A percentile compares a stretch with the other conserved stretches of the same genome.
These are phyloP conservation scores for Acutogordius australiensis DNA, from an alignment of 2,888 invertebrate species.

Conservation along the genomic window DNA sequence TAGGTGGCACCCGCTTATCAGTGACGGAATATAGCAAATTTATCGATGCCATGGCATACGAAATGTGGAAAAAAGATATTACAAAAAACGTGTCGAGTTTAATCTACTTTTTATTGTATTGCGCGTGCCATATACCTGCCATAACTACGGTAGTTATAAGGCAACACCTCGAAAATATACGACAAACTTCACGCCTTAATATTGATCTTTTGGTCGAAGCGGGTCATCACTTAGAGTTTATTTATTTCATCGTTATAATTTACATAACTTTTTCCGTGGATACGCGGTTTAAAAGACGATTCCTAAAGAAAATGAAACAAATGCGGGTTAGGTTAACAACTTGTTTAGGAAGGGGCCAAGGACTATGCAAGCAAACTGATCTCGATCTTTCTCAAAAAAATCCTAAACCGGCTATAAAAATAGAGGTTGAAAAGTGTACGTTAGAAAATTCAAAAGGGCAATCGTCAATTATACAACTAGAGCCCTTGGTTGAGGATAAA, in stretches of 20 bases:
- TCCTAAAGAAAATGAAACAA: too few species aligned
- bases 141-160: neutral
- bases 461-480: too few species aligned
- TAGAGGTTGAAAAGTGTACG: too few species aligned
- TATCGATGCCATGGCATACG: neutral
- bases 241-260: neutral
- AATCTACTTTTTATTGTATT: neutral
- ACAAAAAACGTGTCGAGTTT: neutral
- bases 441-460: too few species aligned
- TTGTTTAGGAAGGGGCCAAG: too few species aligned
- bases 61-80: neutral
- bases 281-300: neutral
- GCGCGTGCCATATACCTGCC: neutral
- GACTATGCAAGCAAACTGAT: too few species aligned
- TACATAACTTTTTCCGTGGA: neutral
- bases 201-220: neutral
- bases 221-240: neutral
- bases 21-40: too few species aligned
- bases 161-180: neutral
- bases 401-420: too few species aligned
- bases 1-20: too few species aligned
- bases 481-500: too few species aligned
- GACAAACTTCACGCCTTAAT: neutral
- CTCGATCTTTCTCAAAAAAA: too few species aligned
- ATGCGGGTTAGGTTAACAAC: too few species aligned